These are phyloP conservation scores for Pollicipes pollicipes DNA, from an alignment of 1,140 invertebrate genomes.

Conservation along the genomic window DNA sequence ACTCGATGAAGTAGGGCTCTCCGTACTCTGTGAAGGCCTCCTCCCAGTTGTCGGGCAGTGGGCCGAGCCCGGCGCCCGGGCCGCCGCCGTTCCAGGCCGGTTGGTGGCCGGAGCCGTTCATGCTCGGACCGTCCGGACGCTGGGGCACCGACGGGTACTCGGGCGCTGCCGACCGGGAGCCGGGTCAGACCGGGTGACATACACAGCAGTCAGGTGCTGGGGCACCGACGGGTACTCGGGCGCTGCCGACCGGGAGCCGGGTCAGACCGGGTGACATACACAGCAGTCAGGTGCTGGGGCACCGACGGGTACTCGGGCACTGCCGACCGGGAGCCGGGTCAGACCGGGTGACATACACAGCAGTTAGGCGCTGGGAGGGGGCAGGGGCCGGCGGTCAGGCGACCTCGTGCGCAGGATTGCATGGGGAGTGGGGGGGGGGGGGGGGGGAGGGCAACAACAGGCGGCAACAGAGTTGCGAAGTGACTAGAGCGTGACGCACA, in stretches of 20 bases:
- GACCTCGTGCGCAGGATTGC: no score
- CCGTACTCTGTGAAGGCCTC: conserved; percentile 90
- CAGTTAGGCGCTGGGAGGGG: no score
- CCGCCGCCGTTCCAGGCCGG: conserved; percentile 11
- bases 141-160: conserved; percentile 7
- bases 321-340: not conserved
- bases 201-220: no score
- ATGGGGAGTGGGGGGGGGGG: no score
- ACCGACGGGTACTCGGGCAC: conserved; percentile 6
- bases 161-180: not conserved
- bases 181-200: not conserved
- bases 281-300: no score
- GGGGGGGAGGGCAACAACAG: no score
- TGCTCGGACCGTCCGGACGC: conserved; percentile 1
- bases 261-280: no score
- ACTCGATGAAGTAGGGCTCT: conserved; percentile 97
- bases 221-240: conserved; percentile 8
- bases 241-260: not conserved
- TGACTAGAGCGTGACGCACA: no score
- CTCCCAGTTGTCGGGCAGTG: conserved; percentile 88
- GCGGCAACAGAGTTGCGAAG: no score
- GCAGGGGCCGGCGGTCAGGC: no score
- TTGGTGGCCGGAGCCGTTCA: conserved; percentile 8
- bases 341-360: no score
- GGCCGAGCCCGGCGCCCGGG: conserved; percentile 45